Base-by-base conservation (phyloP, 1,140 invertebrate genomes). In the Agraylea sexmaculata region DNA sequence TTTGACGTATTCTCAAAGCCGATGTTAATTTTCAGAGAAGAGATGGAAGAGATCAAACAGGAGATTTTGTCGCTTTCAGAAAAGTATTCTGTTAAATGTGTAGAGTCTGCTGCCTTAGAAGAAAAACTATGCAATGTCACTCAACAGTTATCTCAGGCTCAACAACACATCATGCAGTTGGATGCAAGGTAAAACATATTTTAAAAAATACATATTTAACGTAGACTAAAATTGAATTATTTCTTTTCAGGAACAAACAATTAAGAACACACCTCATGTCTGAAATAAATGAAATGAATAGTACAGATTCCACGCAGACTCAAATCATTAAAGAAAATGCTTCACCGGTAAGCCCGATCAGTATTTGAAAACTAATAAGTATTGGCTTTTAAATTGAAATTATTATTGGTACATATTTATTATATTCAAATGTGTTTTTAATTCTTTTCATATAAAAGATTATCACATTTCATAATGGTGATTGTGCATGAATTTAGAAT, bases 51-150 rank as follows among this genome's bases (percentile, higher is more conserved):
- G 56, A 82, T 91, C 34, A 80, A 83, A 44, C 72, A 77, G 45
- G 87, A 92, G 60, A 83, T 94, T 51, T 64, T 88, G 15, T 86
- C 85, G 11, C 68, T 94, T 32, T 88, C 86, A 1, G 83, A 91
- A 47, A 86, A 89, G 53, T 89, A 92, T 61, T 90, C 87, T 1
- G 75, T 85, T 7, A 93, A 92, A 58, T 92, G 89, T 62, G 75
- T 92, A 31, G 87, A 93, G 59, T 84, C 85, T 10, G 84, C 87
- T 1, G 76, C 81, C 15, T 60, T 91, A 27, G 85, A 90, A 53
- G 87, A 91, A 58, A 79, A 87, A 55, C 69, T 91, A 16, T 75
- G 80, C 35, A 62, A 70, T 19, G 70, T 84, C 37, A 80, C 75
- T n/a, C 76, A 79, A 48, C 82, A 87, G 59, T 61, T 89, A 15